phyloP scores from a whole-genome alignment of 2,797 vertebrate species.

The Margarornis squamiger region DNA sequence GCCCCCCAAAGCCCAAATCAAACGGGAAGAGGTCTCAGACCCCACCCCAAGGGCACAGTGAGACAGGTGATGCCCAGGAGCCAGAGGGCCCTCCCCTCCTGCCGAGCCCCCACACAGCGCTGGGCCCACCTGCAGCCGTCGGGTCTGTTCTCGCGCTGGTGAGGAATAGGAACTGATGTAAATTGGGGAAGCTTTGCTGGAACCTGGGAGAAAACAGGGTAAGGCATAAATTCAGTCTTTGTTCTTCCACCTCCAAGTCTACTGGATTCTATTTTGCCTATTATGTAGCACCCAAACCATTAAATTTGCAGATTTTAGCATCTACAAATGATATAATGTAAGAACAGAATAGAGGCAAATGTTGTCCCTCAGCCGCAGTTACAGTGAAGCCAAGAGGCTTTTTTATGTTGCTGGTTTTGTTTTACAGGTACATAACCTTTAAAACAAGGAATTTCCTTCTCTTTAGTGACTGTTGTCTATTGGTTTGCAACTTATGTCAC shows the following conservation, averaged over 20 bases:
- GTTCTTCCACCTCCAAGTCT: background rate
- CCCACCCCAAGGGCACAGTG: background rate
- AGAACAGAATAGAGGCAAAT: background rate
- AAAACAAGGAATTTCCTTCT: background rate
- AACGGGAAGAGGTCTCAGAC: background rate
- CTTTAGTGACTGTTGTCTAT: background rate
- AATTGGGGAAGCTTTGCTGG: slow-evolving; percentile 91
- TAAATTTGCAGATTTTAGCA: background rate
- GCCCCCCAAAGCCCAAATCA: background rate
- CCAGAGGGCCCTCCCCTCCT: background rate
- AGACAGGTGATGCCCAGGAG: too few relatives aligned
- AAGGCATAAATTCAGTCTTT: background rate
- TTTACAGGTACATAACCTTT: slow-evolving; percentile 34
- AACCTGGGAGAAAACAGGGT: slow-evolving; percentile 80
- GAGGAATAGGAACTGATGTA: slow-evolving; percentile 96
- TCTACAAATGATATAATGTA: background rate
- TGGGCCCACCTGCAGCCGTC: slow-evolving; percentile 89
- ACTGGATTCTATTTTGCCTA: background rate
- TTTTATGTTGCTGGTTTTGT: background rate
- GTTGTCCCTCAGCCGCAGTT: slow-evolving; percentile 20
- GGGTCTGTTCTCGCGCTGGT: slow-evolving; percentile 91
- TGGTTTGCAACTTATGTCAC: background rate
- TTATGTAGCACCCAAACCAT: background rate
- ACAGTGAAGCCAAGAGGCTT: background rate
- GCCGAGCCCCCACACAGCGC: background rate